Evolutionary conservation across 1,140 invertebrate species (phyloP).

Genomic region (Drosophila ercepeae): DNA sequence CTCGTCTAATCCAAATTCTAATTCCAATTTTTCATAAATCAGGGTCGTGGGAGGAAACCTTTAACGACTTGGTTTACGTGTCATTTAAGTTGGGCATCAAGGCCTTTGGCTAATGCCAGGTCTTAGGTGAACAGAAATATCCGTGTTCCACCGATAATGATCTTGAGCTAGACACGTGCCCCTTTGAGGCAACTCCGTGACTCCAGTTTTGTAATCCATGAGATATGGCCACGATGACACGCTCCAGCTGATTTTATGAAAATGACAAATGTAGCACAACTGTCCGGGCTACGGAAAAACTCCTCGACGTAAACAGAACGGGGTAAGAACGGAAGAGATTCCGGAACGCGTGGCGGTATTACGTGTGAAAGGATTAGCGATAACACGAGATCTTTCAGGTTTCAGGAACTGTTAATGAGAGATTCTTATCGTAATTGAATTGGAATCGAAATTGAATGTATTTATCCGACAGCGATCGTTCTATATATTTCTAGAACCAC

Average conservation of each 20-base stretch:
- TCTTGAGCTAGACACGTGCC: slow-evolving; percentile 61
- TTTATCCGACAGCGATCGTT: not conserved
- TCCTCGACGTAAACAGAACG: slow-evolving; percentile 19
- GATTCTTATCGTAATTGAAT: slow-evolving; percentile 10
- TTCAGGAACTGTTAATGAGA: slow-evolving; percentile 15
- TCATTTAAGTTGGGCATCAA: slow-evolving; percentile 45
- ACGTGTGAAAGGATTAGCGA: slow-evolving; percentile 60
- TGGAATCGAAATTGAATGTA: not conserved
- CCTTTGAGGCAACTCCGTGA: slow-evolving; percentile 6
- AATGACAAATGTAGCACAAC: slow-evolving; percentile 73
- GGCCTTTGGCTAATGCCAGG: slow-evolving; percentile 34
- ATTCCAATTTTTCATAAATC: slow-evolving; percentile 36
- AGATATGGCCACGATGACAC: slow-evolving; percentile 53
- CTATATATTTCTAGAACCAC: not conserved
- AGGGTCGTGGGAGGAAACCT: slow-evolving; percentile 11
- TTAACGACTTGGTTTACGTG: slow-evolving; percentile 71
- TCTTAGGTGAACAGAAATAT: slow-evolving; percentile 73
- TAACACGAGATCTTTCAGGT: slow-evolving; percentile 21
- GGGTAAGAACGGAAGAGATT: slow-evolving; percentile 25
- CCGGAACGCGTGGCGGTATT: slow-evolving; percentile 56
- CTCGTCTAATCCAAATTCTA: slow-evolving; percentile 3
- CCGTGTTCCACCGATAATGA: slow-evolving; percentile 55
- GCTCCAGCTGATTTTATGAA: slow-evolving; percentile 71
- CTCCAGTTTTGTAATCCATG: slow-evolving; percentile 57
- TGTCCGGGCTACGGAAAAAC: slow-evolving; percentile 31